Evolutionary conservation across 2,113 vertebrate genomes (phyloP), one percentile per base, ranked within the genome.

Genomic region (Otocyon megalotis): DNA sequence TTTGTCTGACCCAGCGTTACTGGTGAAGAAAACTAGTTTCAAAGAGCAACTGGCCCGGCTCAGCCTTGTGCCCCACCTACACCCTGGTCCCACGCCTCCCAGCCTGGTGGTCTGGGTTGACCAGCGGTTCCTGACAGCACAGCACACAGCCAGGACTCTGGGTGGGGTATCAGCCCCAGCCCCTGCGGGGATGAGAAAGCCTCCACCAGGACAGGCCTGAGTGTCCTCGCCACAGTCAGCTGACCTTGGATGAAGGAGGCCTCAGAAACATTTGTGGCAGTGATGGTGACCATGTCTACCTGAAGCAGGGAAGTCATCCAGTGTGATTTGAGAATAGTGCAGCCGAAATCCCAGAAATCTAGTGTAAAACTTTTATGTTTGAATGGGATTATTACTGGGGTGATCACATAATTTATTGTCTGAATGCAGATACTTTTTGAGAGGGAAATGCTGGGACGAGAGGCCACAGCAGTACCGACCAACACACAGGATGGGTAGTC

Each of bases 121-220:
- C 54, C 5, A 48, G 35, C 28, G 92, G 72, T 22, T 16, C 32
- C 9, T 37, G 22, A 32, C 0, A 2, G 28, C 28, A 35, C 5
- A 2, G 19, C n/a, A 32, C 60, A 9, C 1, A 19, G 54, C 9
- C 10, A 5, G 26, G 43, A 16, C 43, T n/a, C 43, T 8, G 53
- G 53, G 7, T 3, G 12, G 4, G 3, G 5, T 1, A 0, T 37
- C 0, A 2, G 16, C 6, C 1, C 1, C 11, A 2, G 10, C 22
- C 32, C 32, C 30, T 76, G 76, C 24, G 22, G 8, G 22, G 30
- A 43, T 48, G 43, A 91, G 74, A 53, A 79, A 71, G 53, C 13
- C 3, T 14, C 54, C 2, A 1, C 15, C 6, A 30, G 74, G 16
- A 43, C 26, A 37, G n/a, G 43, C 2, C 37, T 11, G 15, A 65